phyloP scores from a whole-genome alignment of 35 echinoderm and acorn worm genomes.

The Ophioderma brevispina region DNA sequence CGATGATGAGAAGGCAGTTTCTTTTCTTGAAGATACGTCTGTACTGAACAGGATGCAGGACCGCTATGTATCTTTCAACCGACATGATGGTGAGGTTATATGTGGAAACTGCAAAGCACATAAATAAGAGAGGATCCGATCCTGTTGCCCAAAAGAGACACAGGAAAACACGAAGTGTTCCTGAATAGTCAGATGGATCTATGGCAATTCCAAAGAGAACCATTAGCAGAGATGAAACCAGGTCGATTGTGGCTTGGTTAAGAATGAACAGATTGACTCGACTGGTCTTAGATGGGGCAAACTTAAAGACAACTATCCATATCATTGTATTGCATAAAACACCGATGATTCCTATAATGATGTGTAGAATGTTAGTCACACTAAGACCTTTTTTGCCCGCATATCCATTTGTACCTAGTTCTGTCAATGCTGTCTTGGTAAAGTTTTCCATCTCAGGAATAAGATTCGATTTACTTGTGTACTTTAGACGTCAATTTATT shows the following conservation, averaged over 20 bases:
- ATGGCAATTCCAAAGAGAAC: conserved; percentile 38
- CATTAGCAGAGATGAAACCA: conserved; percentile 62
- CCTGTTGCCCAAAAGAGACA: conserved; percentile 29
- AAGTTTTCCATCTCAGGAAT: too few species aligned
- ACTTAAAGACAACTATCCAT: conserved; percentile 45
- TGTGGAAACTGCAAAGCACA: too few species aligned
- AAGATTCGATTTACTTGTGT: too few species aligned
- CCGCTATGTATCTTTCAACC: conserved; percentile 70
- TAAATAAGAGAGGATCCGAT: too few species aligned
- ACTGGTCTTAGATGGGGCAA: conserved; percentile 48
- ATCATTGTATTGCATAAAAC: conserved; percentile 70
- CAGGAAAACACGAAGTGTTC: conserved; percentile 54
- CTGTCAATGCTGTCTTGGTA: not conserved
- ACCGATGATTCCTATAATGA: not conserved
- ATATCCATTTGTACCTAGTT: too few species aligned
- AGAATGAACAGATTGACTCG: conserved; percentile 77
- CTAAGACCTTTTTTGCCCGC: too few species aligned
- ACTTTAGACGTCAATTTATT: too few species aligned
- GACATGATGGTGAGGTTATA: conserved; percentile 77
- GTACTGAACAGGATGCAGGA: conserved; percentile 70
- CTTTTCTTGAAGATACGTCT: conserved; percentile 48
- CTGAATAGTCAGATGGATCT: conserved; percentile 51
- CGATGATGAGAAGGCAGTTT: conserved; percentile 20
- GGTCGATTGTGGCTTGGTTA: conserved; percentile 71
- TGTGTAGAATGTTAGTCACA: too few species aligned